Percentiles rank a stretch among this genome's conserved stretches.
phyloP scores from a whole-genome alignment of 2,797 vertebrate genomes.

The Tokudaia tokunoshimensis region DNA sequence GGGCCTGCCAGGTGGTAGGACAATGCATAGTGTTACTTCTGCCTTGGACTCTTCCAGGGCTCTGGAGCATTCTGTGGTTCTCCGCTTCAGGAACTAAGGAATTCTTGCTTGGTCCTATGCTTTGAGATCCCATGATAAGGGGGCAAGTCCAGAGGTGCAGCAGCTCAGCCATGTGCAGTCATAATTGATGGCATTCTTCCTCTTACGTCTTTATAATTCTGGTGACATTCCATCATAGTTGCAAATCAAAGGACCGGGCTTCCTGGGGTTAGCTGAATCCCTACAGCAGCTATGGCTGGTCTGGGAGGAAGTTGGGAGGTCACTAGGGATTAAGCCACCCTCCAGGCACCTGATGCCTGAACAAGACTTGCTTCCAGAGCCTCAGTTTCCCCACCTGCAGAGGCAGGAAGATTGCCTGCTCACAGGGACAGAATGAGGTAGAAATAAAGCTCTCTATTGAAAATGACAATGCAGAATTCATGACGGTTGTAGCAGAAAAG shows the following conservation, averaged over 20 bases:
- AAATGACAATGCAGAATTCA: accelerated
- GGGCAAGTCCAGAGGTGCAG: conserved; percentile 51
- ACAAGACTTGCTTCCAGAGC: not conserved
- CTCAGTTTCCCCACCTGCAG: not conserved
- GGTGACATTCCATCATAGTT: not conserved
- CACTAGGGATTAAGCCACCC: not conserved
- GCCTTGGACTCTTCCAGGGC: not conserved
- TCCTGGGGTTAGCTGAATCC: not conserved
- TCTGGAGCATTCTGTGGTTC: not conserved
- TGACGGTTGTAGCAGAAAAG: accelerated
- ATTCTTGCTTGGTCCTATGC: not conserved
- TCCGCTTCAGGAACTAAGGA: conserved; percentile 16
- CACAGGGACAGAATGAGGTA: not conserved
- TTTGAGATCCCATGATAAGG: conserved; percentile 58
- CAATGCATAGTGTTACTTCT: not conserved
- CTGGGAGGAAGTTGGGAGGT: not conserved
- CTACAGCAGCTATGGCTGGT: not conserved
- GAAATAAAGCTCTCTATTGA: no score
- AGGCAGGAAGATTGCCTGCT: not conserved
- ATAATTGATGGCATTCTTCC: not conserved
- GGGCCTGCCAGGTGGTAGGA: not conserved
- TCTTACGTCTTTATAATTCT: not conserved
- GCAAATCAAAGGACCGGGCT: conserved; percentile 13
- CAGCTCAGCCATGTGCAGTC: conserved; percentile 51
- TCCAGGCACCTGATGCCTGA: not conserved